Base-by-base conservation (phyloP, 2,113 vertebrate species). In the Lasiurus borealis region DNA sequence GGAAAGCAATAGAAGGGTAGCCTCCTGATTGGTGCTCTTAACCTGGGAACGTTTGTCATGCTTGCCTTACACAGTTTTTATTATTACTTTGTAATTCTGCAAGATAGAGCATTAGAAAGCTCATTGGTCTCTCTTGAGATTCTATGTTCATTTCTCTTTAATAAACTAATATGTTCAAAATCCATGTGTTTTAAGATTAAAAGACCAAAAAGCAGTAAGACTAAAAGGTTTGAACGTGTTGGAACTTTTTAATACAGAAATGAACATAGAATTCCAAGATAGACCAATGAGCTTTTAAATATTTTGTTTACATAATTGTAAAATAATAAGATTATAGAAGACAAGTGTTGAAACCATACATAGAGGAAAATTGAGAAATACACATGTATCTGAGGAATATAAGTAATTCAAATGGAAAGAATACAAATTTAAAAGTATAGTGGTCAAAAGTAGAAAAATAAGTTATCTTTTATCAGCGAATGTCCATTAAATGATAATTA, bases 61-160 rank as follows among this genome's bases (percentile, higher is more conserved):
- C 14, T 64, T 59, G 4, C 11, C 5, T 92, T 84, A 59, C 8
- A 23, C 44, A 76, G 54, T 64, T 90, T 77, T 80, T 36, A 68
- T 76, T 71, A 52, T 78, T 82, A 90, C 31, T 75, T 68, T 82
- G 48, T 59, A 89, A 44, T n/a, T 21, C 50, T 73, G 9, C 7
- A 50, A 89, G 34, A 40, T 46, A 64, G 72, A 78, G n/a, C 85
- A 46, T 40, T 18, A 12, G 80, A 75, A 87, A 62, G 1, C 1
- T 71, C 23, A 69, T 77, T 85, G 46, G 19, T 52, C 1, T 86
- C 34, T 19, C 25, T 87, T 75, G 7, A 1, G 11, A 54, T 64
- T 93, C 11, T 76, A 59, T 50, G 88, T 93, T 68, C 90, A 82
- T 62, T 82, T 10, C n/a, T 81, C 34, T 69, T 36, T 78, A 62